Evolutionary conservation across 1,140 invertebrate species (phyloP).

Genomic region (Latrodectus geometricus): DNA sequence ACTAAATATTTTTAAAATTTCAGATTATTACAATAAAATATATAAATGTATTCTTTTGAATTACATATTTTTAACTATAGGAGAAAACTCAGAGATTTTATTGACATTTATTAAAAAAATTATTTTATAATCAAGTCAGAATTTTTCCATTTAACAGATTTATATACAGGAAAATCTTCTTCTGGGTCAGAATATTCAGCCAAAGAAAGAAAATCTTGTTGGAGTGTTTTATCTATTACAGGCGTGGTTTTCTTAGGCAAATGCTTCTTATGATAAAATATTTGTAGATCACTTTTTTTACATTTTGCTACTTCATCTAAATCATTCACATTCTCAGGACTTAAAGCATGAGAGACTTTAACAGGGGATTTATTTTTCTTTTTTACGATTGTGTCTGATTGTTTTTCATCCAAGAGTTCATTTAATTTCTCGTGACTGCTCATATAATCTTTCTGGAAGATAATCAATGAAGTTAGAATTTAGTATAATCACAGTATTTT

Average conservation of each 20-base stretch:
- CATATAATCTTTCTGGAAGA: background rate
- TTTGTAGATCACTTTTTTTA: background rate
- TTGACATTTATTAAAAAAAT: background rate
- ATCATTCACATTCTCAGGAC: background rate
- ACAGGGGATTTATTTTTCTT: background rate
- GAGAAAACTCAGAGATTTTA: no score
- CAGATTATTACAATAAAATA: no score
- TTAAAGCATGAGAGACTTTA: background rate
- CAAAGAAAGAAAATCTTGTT: background rate
- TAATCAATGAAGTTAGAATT: no score
- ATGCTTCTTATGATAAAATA: background rate
- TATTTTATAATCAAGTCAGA: background rate
- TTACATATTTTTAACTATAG: no score
- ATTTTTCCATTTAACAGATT: background rate
- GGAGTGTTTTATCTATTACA: background rate
- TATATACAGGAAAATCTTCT: background rate
- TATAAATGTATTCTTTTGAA: no score
- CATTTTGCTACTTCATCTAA: background rate
- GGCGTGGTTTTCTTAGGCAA: background rate
- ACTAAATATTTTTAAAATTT: no score
- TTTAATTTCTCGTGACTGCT: background rate
- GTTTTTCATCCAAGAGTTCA: background rate
- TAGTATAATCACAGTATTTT: no score
- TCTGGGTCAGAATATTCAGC: background rate
- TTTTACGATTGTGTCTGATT: background rate